These are phyloP conservation scores for Andrena dorsata DNA, from an alignment of 2,888 invertebrate genomes.

Conservation along the genomic window DNA sequence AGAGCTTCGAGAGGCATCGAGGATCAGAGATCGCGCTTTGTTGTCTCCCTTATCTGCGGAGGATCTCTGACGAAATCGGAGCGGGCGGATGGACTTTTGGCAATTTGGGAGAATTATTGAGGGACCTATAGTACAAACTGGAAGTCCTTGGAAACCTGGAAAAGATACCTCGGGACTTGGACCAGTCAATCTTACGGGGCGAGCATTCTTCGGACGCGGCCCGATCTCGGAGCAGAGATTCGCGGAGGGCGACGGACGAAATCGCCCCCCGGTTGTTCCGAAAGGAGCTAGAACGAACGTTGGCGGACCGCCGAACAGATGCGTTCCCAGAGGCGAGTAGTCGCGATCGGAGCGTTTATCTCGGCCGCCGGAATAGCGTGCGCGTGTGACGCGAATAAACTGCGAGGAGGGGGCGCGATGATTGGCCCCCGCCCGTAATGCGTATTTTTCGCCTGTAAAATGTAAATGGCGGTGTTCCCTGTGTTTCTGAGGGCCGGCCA, in stretches of 20 bases:
- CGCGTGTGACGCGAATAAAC: constrained; percentile 71
- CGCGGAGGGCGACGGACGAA: not conserved
- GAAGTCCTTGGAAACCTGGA: not conserved
- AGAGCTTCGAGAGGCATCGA: constrained; percentile 55
- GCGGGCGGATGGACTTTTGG: not conserved
- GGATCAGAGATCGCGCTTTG: constrained; percentile 57
- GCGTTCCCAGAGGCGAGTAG: constrained; percentile 40
- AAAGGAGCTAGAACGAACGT: constrained; percentile 3
- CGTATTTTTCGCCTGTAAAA: constrained; percentile 83
- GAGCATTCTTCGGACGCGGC: not conserved
- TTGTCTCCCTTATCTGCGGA: constrained; percentile 37
- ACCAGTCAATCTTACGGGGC: too few species aligned
- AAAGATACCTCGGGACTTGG: not conserved
- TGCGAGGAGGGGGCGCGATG: constrained; percentile 76
- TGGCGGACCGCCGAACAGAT: constrained; percentile 20
- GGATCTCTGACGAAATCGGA: constrained; percentile 10
- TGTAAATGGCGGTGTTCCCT: constrained; percentile 80
- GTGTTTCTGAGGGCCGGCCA: constrained; percentile 54
- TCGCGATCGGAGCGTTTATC: constrained; percentile 24
- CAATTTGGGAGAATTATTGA: not conserved
- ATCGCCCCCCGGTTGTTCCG: not conserved
- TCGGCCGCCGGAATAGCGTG: constrained; percentile 44
- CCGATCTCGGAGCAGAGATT: not conserved
- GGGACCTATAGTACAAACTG: not conserved
- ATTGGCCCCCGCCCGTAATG: constrained; percentile 80